These are phyloP conservation scores for Istiophorus platypterus DNA, from an alignment of 2,113 vertebrate genomes.

Conservation along the genomic window DNA sequence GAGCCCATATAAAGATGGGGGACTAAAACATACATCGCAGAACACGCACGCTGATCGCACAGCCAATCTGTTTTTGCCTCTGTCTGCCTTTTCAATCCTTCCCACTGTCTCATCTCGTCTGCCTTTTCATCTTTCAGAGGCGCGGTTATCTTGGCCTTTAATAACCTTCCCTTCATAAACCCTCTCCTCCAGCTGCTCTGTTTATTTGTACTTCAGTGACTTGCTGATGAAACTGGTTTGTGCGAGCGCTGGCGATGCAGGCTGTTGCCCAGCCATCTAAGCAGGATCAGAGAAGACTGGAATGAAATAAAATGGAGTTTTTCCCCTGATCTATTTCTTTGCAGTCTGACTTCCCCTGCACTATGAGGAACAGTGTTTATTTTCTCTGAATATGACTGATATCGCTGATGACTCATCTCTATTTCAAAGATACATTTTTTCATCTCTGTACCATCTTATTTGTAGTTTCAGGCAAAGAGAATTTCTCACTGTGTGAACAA, in stretches of 20 bases:
- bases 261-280: slow-evolving; percentile 4
- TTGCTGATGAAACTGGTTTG: slow-evolving; percentile 10
- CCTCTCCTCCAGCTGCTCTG: not conserved
- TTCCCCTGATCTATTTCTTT: slow-evolving; percentile 2
- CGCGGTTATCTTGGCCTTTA: slow-evolving; percentile 10
- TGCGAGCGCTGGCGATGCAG: not conserved
- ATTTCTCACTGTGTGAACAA: not conserved
- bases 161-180: slow-evolving; percentile 7
- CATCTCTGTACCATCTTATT: not conserved
- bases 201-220: slow-evolving; percentile 24
- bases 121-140: slow-evolving; percentile 30
- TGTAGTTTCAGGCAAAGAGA: not conserved
- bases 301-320: slow-evolving; percentile 13
- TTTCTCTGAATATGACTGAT: not conserved
- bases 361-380: slow-evolving; percentile 1
- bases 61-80: not conserved
- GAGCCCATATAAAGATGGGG: slow-evolving; percentile 22
- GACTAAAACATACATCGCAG: slow-evolving; percentile 8
- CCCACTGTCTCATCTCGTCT: slow-evolving; percentile 29
- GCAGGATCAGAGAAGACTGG: slow-evolving; percentile 10
- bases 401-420: slow-evolving; percentile 2
- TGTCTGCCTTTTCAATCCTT: not conserved
- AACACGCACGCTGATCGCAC: not conserved
- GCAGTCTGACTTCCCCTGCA: not conserved
- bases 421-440: slow-evolving; percentile 4